phyloP scores from a whole-genome alignment of 1,140 invertebrate species.

The Drosophila trapezifrons region DNA sequence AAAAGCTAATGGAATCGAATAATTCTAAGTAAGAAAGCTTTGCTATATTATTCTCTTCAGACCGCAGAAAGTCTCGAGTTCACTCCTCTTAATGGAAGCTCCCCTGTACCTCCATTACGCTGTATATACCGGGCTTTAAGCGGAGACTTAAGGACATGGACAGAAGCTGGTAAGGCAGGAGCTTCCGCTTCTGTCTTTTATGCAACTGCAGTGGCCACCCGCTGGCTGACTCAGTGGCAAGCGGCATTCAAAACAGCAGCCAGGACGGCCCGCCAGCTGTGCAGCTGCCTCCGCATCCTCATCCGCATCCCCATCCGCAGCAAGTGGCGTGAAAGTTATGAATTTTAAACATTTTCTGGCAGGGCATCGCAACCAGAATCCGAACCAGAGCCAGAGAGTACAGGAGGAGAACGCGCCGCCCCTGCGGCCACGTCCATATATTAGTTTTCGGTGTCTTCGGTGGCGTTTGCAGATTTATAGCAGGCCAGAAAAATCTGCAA shows the following conservation, averaged over 20 bases:
- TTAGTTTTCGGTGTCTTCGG: slow-evolving; percentile 56
- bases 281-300: slow-evolving; percentile 57
- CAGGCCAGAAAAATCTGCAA: slow-evolving; percentile 53
- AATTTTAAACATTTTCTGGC: slow-evolving; percentile 80
- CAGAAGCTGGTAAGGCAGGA: slow-evolving; percentile 61
- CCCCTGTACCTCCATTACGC: slow-evolving; percentile 29
- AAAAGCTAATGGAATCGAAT: neutral
- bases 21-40: neutral
- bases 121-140: slow-evolving; percentile 36
- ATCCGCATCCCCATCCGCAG: slow-evolving; percentile 21
- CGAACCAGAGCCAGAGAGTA: slow-evolving; percentile 15
- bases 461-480: slow-evolving; percentile 72
- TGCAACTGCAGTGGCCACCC: slow-evolving; percentile 80
- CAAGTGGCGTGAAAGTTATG: slow-evolving; percentile 79
- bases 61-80: neutral
- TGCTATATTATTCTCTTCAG: neutral
- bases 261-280: slow-evolving; percentile 72
- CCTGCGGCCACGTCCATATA: slow-evolving; percentile 49
- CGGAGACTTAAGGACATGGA: slow-evolving; percentile 30
- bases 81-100: neutral
- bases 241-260: slow-evolving; percentile 78
- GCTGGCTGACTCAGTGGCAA: slow-evolving; percentile 59
- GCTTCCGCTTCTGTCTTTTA: slow-evolving; percentile 78
- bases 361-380: slow-evolving; percentile 32
- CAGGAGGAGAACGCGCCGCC: slow-evolving; percentile 48